These are phyloP conservation scores for Siniperca scherzeri DNA, from an alignment of 2,797 vertebrate species.

Conservation along the genomic window DNA sequence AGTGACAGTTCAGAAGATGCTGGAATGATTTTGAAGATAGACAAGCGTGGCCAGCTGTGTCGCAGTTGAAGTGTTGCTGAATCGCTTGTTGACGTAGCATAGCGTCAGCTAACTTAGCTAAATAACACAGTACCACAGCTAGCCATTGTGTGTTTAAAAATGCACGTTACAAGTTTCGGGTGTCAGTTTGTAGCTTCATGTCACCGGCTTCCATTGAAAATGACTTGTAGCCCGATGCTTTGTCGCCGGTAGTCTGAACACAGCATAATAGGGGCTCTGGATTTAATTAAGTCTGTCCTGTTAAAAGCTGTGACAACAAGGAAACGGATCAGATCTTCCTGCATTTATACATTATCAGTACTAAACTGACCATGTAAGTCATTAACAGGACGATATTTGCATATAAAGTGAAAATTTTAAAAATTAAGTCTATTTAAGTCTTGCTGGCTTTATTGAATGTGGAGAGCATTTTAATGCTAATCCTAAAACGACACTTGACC, in stretches of 20 bases:
- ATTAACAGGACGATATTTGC: neutral
- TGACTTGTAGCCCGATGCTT: too few species aligned
- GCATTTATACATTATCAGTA: neutral
- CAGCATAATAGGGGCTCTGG: neutral
- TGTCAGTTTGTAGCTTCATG: too few species aligned
- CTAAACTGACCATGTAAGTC: neutral
- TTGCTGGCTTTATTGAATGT: neutral
- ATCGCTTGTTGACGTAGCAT: too few species aligned
- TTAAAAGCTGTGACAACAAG: neutral
- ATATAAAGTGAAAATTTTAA: neutral
- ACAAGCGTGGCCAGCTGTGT: too few species aligned
- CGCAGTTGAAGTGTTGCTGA: too few species aligned
- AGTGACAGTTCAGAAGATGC: neutral
- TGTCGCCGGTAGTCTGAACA: too few species aligned
- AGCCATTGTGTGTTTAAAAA: too few species aligned
- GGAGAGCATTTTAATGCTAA: neutral
- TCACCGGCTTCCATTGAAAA: too few species aligned
- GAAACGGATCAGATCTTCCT: neutral
- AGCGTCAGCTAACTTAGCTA: too few species aligned
- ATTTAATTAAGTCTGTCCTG: neutral
- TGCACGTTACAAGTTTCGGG: too few species aligned
- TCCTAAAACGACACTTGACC: slow-evolving; percentile 1
- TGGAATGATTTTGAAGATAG: neutral
- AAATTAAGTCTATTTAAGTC: neutral
- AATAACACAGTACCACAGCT: too few species aligned